Base-by-base conservation (phyloP, 1,140 invertebrate species). In the Drosophila obscura region DNA sequence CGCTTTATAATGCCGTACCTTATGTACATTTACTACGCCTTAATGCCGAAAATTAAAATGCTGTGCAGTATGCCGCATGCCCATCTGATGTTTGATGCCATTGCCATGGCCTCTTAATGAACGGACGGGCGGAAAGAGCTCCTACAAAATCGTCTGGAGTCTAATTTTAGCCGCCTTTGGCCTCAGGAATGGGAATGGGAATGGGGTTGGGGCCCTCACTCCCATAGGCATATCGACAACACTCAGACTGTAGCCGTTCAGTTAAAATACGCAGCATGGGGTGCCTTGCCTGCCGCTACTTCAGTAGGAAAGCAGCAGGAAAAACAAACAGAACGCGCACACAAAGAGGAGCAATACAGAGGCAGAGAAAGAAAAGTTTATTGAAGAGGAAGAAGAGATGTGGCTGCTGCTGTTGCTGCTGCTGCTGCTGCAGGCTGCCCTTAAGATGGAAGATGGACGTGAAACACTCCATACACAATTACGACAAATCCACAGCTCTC, bases 391-490 rank as follows among this genome's bases (percentile, higher is more conserved):
- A 13, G 11, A 48, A 53, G 72, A 69, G 56, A 56, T 48, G 41
- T 24, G 44, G 28, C 22, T 26, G 51, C 57, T n/a, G 44, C 16
- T 41, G 43, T 61, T 31, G 31, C 43, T 46, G 28, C 22, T 26
- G 51, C 63, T n/a, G 44, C 16, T 41, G 43, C 64, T 35, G 31
- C 8, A 4, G 2, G 8, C 35, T 13, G 35, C 35, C 11, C 35
- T 13, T 1, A 39, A 39, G 35, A 39, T 39, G 35, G 35, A 39
- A 39, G 59, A 84, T 60, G 64, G 67, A 63, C 81, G 81, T 75
- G 69, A 68, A 13, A 82, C 69, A 73, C 80, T 87, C 83, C 83
- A 87, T 87, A 82, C 77, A 80, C 82, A 85, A 85, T 85, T 87
- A 87, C 82, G 63, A 81, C 65, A 73, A 87, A 82, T 82, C 83